Evolutionary conservation across 1,140 invertebrate genomes (phyloP), one percentile per base, ranked within the genome.

Genomic region (Drosophila cardini): DNA sequence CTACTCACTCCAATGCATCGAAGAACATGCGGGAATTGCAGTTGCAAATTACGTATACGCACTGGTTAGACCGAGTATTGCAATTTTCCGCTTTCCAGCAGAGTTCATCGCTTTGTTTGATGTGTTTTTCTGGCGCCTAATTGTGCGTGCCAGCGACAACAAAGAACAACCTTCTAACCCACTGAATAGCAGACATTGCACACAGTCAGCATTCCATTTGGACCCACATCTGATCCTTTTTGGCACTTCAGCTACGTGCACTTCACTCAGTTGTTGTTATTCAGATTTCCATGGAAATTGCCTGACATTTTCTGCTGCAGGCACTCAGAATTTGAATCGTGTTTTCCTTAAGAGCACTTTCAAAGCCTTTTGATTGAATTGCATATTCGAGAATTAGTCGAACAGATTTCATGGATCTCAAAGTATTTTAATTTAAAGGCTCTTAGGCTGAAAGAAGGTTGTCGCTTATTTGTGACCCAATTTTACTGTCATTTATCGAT

Each of bases 91-190:
- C 52, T 71, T 42, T 67, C 26, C 43, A 38, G 11, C 18, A 9
- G 13, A 53, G 11, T 36, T 43, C 56, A 4, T 69, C 62, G 70
- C 45, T 67, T 58, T 58, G 70, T 67, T 58, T 72, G 45, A 50
- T 56, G 53, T 38, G 53, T 72, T 67, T 71, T 72, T 58, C 36
- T 50, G 45, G 18, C 53, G 13, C 34, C 50, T 58, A 72, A 72
- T 72, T 67, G 62, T 72, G 70, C 53, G 53, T 67, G 62, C 30
- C 13, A 67, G 30, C 13, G 38, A 67, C 62, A 72, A 72, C 69
- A 72, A 42, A 72, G 45, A 30, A n/a, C 10, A 18, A 5, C 26
- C 4, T 32, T 21, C 6, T 32, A 32, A 40, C 26, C 36, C 21
- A 45, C 6, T 15, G 42, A 46, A 55, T 21, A 13, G 18, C 60